phyloP scores from a whole-genome alignment of 2,888 invertebrate species.

The Chrysolina americana region DNA sequence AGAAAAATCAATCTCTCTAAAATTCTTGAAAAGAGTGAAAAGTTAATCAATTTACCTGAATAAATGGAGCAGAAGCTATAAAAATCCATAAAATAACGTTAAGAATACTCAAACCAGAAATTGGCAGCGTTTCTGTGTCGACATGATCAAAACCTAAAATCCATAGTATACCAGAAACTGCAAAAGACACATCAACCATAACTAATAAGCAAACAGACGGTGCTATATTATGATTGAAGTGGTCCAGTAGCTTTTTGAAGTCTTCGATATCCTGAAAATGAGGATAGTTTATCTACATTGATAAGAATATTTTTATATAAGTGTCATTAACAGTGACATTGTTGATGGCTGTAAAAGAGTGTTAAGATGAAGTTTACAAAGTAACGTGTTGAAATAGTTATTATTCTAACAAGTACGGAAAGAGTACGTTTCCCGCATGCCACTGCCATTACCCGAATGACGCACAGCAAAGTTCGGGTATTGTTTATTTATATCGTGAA shows the following conservation, averaged over 20 bases:
- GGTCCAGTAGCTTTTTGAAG: constrained; percentile 82
- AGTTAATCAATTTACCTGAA: constrained; percentile 73
- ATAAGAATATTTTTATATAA: background rate
- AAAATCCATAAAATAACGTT: constrained; percentile 78
- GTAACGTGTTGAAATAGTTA: too few species aligned
- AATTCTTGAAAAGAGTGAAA: background rate
- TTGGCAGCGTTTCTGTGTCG: constrained; percentile 74
- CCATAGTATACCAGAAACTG: constrained; percentile 80
- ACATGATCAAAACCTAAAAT: constrained; percentile 75
- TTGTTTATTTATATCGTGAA: too few species aligned
- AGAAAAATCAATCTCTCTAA: too few species aligned
- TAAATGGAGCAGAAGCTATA: constrained; percentile 78
- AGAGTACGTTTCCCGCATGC: too few species aligned
- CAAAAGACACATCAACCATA: constrained; percentile 82
- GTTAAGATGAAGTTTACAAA: too few species aligned
- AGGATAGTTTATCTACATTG: background rate
- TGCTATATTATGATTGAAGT: constrained; percentile 83
- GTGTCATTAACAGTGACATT: too few species aligned
- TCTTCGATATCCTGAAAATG: constrained; percentile 81
- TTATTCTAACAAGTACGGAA: too few species aligned
- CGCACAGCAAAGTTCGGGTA: too few species aligned
- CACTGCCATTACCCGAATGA: too few species aligned
- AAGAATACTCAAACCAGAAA: constrained; percentile 74
- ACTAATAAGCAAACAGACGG: constrained; percentile 85
- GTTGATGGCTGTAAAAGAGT: too few species aligned